These are phyloP conservation scores for Cerceris rybyensis DNA, from an alignment of 2,888 invertebrate genomes.

Conservation along the genomic window DNA sequence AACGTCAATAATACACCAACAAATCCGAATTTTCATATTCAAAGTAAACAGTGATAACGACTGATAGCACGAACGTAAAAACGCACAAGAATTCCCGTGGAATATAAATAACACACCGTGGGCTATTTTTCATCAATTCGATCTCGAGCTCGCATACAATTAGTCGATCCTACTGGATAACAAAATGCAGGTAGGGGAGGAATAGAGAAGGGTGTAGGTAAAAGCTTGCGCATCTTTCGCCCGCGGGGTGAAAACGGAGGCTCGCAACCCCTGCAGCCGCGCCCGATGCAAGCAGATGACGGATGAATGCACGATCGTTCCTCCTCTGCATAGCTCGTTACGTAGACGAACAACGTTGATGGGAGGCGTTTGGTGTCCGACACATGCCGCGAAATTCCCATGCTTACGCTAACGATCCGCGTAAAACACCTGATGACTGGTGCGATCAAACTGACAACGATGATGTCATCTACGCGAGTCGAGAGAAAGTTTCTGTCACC, in stretches of 20 bases:
- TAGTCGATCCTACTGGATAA: background rate
- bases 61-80: no score
- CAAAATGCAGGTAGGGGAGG: background rate
- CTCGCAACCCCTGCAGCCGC: slow-evolving; percentile 18
- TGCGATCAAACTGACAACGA: slow-evolving; percentile 36
- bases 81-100: no score
- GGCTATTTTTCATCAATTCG: slow-evolving; percentile 29
- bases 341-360: slow-evolving; percentile 17
- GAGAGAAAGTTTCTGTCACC: slow-evolving; percentile 17
- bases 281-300: slow-evolving; percentile 50
- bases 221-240: slow-evolving; percentile 24
- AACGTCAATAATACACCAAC: no score
- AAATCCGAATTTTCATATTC: no score
- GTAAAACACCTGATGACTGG: slow-evolving; percentile 63
- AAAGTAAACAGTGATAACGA: no score
- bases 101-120: background rate
- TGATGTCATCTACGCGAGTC: slow-evolving; percentile 17
- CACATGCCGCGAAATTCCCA: slow-evolving; percentile 79
- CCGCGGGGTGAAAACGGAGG: slow-evolving; percentile 7
- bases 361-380: slow-evolving; percentile 39
- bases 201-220: background rate
- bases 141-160: background rate
- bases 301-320: slow-evolving; percentile 43
- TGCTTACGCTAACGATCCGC: slow-evolving; percentile 62
- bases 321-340: slow-evolving; percentile 10